Conservation (phyloP, 2,797 vertebrate species). For the Notamacropus eugenii region DNA sequence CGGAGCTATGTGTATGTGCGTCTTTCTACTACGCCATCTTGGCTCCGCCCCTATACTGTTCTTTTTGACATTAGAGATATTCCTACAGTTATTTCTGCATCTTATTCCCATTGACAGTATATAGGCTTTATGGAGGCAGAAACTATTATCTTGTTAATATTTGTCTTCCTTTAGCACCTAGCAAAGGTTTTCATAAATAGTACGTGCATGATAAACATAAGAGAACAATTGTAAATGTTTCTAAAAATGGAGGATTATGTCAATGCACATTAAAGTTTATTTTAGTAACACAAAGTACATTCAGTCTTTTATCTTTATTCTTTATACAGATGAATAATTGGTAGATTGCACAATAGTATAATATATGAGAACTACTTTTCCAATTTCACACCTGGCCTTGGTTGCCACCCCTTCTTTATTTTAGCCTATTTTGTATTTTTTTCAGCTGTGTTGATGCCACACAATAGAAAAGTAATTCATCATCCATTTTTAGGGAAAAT, state of each 20-base stretch:
- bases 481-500: background rate
- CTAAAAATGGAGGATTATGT: background rate
- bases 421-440: background rate
- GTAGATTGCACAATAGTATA: background rate
- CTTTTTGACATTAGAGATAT: background rate
- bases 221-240: background rate
- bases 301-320: background rate
- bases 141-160: background rate
- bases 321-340: background rate
- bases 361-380: background rate
- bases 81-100: background rate
- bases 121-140: background rate
- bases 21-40: too few species aligned
- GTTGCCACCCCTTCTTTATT: background rate
- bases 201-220: background rate
- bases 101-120: background rate
- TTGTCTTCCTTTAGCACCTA: background rate
- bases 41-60: too few species aligned
- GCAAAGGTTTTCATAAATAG: background rate
- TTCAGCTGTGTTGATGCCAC: background rate
- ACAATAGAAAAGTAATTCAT: background rate
- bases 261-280: background rate
- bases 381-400: background rate
- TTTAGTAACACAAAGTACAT: background rate
- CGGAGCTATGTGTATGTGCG: too few species aligned